Base-by-base conservation (phyloP, 2,113 vertebrate genomes). In the Dasyurus viverrinus region DNA sequence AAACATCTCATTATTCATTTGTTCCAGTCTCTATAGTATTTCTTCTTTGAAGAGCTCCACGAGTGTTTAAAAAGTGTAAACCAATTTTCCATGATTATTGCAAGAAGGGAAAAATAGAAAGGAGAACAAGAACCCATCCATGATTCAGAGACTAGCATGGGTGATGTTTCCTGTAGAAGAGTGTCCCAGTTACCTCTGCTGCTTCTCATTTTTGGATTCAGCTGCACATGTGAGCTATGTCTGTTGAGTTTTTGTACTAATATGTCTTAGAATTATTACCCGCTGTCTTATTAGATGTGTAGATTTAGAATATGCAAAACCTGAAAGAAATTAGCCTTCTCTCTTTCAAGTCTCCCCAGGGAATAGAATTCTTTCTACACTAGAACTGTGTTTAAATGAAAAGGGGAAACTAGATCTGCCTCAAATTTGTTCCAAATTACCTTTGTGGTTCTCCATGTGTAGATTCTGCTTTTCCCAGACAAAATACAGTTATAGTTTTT, bases 301-400 rank as follows among this genome's bases (percentile, higher is more conserved):
- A 47, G 55, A 89, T 95, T 96, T 93, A 93, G 84, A 96, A 91
- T 97, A 94, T 95, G 93, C 55, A 95, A 95, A 97, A 91, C 47
- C 52, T 46, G 53, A 90, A 54, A 53, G 53, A 95, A 91, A 94
- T 97, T 89, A 89, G 48, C 90, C 42, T 90, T 46, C 11, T 91
- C 50, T 57, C 57, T 97, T 95, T 95, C 90, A 94, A 96, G 89
- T 68, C 10, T 60, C 48, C 60, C 94, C 0, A 5, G 68, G 92
- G 91, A 93, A 92, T n/a, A 52, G 89, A 93, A 95, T 47, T 36
- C 23, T 0, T 90, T 52, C 16, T 1, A 5, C 48, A n/a, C 1
- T 42, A 3, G 91, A 76, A 22, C 60, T 30, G 26, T 95, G 89
- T 23, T 91, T 52, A 92, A 84, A 89, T 26, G 46, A 50, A 30